These are phyloP conservation scores for Crotalus horridus DNA, from an alignment of 2,113 vertebrate species.

Conservation along the genomic window DNA sequence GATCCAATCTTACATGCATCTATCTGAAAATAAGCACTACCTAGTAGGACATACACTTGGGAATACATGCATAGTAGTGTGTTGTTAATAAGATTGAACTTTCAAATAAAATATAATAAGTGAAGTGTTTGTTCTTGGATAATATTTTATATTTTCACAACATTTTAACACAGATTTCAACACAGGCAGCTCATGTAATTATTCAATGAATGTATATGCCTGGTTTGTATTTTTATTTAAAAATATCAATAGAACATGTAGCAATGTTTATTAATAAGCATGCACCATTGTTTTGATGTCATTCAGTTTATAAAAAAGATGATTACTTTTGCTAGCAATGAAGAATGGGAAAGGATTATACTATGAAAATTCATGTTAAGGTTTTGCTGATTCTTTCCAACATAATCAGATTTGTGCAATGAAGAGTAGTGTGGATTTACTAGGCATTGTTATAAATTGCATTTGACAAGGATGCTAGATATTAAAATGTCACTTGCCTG, in stretches of 20 bases:
- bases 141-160: neutral
- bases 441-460: slow-evolving; percentile 58
- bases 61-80: neutral
- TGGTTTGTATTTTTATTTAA: neutral
- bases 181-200: neutral
- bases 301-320: slow-evolving; percentile 26
- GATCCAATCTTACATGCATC: neutral
- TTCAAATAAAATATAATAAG: neutral
- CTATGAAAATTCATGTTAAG: slow-evolving; percentile 33
- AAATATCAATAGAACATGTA: neutral
- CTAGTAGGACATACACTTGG: neutral
- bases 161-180: neutral
- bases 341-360: neutral
- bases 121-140: neutral
- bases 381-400: slow-evolving; percentile 40
- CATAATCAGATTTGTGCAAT: slow-evolving; percentile 61
- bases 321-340: slow-evolving; percentile 20
- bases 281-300: slow-evolving; percentile 13
- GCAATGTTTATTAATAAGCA: slow-evolving; percentile 27
- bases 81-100: neutral
- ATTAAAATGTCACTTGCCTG: slow-evolving; percentile 64
- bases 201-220: neutral
- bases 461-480: slow-evolving; percentile 55
- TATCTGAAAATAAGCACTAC: neutral
- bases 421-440: slow-evolving; percentile 54